A percentile compares a stretch with the other conserved stretches of the same genome.
phyloP scores from a whole-genome alignment of 2,888 invertebrate genomes.

The Euzophera pinguis region DNA sequence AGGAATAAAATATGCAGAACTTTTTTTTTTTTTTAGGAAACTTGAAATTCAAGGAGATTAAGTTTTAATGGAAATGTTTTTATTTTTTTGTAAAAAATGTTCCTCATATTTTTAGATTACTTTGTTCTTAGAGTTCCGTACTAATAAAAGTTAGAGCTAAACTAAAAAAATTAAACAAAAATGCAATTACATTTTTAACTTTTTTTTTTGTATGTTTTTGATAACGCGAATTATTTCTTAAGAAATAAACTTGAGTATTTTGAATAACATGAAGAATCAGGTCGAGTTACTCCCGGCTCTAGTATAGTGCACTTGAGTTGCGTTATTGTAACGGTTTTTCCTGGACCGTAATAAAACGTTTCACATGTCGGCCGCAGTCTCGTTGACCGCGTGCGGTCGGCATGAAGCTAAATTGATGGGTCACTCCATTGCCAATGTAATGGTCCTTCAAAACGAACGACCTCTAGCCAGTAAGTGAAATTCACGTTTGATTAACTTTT shows the following conservation, averaged over 20 bases:
- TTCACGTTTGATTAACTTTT: constrained; percentile 76
- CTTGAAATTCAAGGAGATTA: no score
- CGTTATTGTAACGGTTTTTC: constrained; percentile 69
- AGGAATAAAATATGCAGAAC: no score
- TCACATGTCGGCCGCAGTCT: constrained; percentile 68
- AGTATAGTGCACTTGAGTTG: constrained; percentile 43
- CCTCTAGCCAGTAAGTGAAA: constrained; percentile 69
- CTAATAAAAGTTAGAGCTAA: no score
- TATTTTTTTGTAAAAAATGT: no score
- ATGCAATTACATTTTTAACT: no score
- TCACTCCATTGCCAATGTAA: constrained; percentile 75
- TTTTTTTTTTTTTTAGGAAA: no score
- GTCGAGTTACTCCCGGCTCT: constrained; percentile 28
- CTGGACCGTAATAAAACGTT: constrained; percentile 68
- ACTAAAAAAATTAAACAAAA: no score
- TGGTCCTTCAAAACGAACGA: constrained; percentile 75
- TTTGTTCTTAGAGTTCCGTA: no score
- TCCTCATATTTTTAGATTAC: no score
- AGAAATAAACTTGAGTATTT: neutral
- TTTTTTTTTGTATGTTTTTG: no score
- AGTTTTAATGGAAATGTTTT: no score
- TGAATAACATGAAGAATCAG: constrained; percentile 2
- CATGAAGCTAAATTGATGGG: constrained; percentile 75
- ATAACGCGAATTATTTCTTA: neutral
- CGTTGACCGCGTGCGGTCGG: constrained; percentile 67